A percentile compares a stretch with the other conserved stretches of the same genome.
phyloP scores from a whole-genome alignment of 2,797 vertebrate genomes.

The Coregonus suidteri region DNA sequence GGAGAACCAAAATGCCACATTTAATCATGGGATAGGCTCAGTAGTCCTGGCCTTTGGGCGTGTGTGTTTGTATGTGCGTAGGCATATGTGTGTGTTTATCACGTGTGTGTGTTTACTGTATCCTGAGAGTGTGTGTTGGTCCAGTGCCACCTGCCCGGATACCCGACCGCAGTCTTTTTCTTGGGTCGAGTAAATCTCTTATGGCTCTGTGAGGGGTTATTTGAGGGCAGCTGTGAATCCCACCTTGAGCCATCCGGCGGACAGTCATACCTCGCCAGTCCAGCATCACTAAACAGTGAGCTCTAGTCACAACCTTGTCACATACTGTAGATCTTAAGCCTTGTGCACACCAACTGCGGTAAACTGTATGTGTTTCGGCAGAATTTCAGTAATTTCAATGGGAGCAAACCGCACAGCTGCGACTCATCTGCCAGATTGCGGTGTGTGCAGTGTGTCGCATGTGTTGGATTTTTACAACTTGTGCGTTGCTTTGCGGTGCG shows the following conservation, averaged over 20 bases:
- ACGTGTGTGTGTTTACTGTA: neutral
- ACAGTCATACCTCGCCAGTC: neutral
- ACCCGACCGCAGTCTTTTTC: constrained; percentile 22
- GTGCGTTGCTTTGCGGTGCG: too few relatives aligned
- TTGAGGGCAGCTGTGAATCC: constrained; percentile 21
- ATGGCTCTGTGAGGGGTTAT: constrained; percentile 32
- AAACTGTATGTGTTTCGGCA: too few relatives aligned
- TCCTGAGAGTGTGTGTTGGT: constrained; percentile 24
- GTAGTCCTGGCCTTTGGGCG: constrained; percentile 31
- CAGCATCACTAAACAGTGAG: neutral
- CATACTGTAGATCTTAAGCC: neutral
- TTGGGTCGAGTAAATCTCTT: constrained; percentile 24
- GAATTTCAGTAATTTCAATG: too few relatives aligned
- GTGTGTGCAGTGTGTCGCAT: too few relatives aligned
- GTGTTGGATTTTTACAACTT: too few relatives aligned
- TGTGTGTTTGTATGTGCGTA: neutral
- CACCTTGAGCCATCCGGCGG: neutral
- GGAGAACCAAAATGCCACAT: constrained; percentile 60
- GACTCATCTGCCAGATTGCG: too few relatives aligned
- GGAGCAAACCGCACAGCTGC: too few relatives aligned
- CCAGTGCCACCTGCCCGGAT: constrained; percentile 10
- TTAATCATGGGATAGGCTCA: constrained; percentile 60
- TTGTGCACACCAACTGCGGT: too few relatives aligned
- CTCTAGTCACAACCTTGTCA: neutral
- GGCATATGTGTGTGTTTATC: neutral